Evolutionary conservation across 1,140 invertebrate species (phyloP).

Genomic region (Sesamia nonagrioides): DNA sequence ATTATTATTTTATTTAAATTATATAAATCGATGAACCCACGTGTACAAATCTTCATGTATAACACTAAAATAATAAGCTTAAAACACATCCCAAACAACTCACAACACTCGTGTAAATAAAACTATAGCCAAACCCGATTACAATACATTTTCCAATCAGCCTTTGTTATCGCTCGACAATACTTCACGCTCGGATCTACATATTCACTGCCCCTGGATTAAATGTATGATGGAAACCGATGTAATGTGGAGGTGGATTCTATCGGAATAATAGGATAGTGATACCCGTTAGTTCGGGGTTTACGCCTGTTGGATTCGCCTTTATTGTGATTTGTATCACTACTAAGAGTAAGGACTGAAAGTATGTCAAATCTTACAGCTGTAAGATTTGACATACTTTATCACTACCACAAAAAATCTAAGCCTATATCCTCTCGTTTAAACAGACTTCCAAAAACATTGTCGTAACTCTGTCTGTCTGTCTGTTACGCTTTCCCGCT

Average conservation of each 20-base stretch:
- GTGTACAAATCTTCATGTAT: too few species aligned
- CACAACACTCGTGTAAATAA: slow-evolving; percentile 15
- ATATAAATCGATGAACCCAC: too few species aligned
- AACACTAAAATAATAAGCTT: not conserved
- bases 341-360: not conserved
- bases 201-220: slow-evolving; percentile 37
- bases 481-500: too few species aligned
- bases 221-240: slow-evolving; percentile 11
- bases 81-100: slow-evolving; percentile 8
- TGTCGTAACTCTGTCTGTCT: too few species aligned
- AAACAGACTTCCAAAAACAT: too few species aligned
- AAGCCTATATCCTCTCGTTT: too few species aligned
- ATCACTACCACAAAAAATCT: too few species aligned
- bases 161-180: slow-evolving; percentile 15
- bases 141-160: slow-evolving; percentile 30
- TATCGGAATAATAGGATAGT: slow-evolving; percentile 41
- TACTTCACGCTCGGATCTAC: slow-evolving; percentile 24
- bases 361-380: too few species aligned
- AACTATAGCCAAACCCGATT: not conserved
- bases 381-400: too few species aligned
- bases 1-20: too few species aligned
- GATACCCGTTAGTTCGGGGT: slow-evolving; percentile 40
- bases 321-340: slow-evolving; percentile 32
- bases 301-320: slow-evolving; percentile 38
- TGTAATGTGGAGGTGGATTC: slow-evolving; percentile 28